A percentile compares a stretch with the other conserved stretches of the same genome.
phyloP scores from a whole-genome alignment of 2,797 vertebrate genomes.

The Prunella strophiata region DNA sequence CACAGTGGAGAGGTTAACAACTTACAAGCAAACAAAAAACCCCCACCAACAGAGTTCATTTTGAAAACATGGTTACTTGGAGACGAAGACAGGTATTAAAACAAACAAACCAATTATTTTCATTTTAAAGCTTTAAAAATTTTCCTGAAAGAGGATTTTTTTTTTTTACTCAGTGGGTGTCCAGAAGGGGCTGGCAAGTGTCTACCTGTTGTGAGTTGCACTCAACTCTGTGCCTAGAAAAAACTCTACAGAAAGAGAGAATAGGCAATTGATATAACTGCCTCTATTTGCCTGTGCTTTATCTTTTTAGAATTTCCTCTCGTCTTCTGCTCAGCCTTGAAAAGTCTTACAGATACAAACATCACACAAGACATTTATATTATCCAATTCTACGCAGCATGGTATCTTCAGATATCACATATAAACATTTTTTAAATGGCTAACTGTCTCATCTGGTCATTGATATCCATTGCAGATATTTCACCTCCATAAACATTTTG shows the following conservation, averaged over 20 bases:
- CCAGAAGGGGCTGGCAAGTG: neutral
- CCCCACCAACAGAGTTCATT: accelerated
- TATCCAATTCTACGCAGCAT: neutral
- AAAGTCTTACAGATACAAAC: neutral
- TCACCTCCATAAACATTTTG: neutral
- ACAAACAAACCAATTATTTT: neutral
- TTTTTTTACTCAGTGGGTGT: accelerated
- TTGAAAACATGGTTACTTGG: neutral
- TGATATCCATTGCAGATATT: neutral
- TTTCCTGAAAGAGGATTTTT: neutral
- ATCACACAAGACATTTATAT: neutral
- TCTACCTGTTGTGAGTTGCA: neutral
- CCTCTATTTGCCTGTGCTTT: neutral
- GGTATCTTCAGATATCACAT: neutral
- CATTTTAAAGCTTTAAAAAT: neutral
- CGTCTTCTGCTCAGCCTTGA: neutral
- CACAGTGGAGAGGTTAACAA: neutral
- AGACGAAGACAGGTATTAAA: neutral
- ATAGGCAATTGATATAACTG: neutral
- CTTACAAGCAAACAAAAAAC: neutral
- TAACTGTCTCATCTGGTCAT: neutral
- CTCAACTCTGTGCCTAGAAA: neutral
- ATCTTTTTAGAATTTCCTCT: neutral
- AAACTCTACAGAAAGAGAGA: neutral
- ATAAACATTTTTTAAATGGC: neutral